Base-by-base conservation (phyloP, 2,113 vertebrate species). In the Garra rufa region DNA sequence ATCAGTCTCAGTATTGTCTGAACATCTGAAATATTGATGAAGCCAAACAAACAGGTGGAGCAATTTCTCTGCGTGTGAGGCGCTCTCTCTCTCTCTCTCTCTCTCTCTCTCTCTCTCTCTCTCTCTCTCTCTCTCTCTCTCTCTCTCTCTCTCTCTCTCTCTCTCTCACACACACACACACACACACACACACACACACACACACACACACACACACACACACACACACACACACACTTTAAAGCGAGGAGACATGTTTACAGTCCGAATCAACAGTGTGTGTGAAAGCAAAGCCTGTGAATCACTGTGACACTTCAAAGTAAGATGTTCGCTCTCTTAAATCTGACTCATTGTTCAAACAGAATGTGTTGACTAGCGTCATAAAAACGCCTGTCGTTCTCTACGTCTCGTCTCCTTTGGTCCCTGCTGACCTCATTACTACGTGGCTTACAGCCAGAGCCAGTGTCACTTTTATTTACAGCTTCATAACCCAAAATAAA, bases 401-500 rank as follows among this genome's bases (percentile, higher is more conserved):
- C 13, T n/a, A 19, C 15, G 3, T 61, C 44, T 73, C 63, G 59
- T 76, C 26, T 88, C 70, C 85, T 85, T 63, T 9, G 9, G 83
- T 84, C 50, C 81, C 87, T 46, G 30, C 75, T 92, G 88, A 92
- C 88, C 89, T 88, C 90, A 89, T 92, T 93, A 88, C 87, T 87
- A 81, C 50, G 73, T 85, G 86, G 79, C 85, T 80, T 67, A 52
- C 80, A 85, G 89, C 90, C 87, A 92, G 71, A 76, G 74, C 41
- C 83, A 55, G 34, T 46, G 55, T 69, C 71, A 46, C 14, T 28
- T 82, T 48, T 59, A 67, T 41, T 82, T 46, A 77, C 61, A 43
- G 21, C 79, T 65, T 81, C 46, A 63, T 71, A 82, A 38, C 4
- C 0, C 50, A 41, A 59, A 38, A 41, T 26, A 78, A 43, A 17